A percentile compares a stretch with the other conserved stretches of the same genome.
phyloP scores from a whole-genome alignment of 2,797 vertebrate species.

The Iguana delicatissima region DNA sequence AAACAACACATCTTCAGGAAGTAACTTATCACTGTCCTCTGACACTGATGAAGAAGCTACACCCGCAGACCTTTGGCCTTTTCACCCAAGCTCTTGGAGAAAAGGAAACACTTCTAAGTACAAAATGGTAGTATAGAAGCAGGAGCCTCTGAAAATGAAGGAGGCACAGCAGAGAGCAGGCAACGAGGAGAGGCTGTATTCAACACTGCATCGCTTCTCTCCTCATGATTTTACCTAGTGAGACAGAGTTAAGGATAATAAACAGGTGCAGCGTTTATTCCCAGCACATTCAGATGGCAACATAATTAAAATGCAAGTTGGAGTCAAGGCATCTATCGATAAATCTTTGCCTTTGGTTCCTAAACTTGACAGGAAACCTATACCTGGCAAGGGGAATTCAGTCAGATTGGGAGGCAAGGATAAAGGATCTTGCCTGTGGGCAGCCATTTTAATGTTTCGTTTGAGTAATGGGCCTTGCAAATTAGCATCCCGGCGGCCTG shows the following conservation, averaged over 20 bases:
- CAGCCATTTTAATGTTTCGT: slow-evolving; percentile 76
- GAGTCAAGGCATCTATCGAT: slow-evolving; percentile 71
- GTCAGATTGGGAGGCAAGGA: slow-evolving; percentile 56
- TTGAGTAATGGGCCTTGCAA: slow-evolving; percentile 85
- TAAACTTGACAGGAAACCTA: slow-evolving; percentile 77
- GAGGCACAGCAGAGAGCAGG: no score
- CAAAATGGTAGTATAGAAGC: not conserved
- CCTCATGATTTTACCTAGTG: not conserved
- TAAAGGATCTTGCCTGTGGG: slow-evolving; percentile 65
- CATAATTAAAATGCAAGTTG: slow-evolving; percentile 73
- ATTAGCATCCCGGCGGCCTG: slow-evolving; percentile 78
- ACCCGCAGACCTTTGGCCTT: not conserved
- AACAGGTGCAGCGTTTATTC: slow-evolving; percentile 44
- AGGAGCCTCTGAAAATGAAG: not conserved
- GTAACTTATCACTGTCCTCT: not conserved
- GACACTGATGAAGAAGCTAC: not conserved
- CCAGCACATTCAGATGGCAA: not conserved
- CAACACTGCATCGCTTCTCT: fast-evolving
- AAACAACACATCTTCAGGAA: not conserved
- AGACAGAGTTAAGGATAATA: slow-evolving; percentile 31
- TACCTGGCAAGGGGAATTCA: slow-evolving; percentile 58
- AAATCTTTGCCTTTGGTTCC: slow-evolving; percentile 79
- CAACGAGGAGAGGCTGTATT: not conserved
- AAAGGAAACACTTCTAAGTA: not conserved
- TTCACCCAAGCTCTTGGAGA: not conserved